Evolutionary conservation across 2,888 invertebrate species (phyloP).

Genomic region (Agrochola macilenta): DNA sequence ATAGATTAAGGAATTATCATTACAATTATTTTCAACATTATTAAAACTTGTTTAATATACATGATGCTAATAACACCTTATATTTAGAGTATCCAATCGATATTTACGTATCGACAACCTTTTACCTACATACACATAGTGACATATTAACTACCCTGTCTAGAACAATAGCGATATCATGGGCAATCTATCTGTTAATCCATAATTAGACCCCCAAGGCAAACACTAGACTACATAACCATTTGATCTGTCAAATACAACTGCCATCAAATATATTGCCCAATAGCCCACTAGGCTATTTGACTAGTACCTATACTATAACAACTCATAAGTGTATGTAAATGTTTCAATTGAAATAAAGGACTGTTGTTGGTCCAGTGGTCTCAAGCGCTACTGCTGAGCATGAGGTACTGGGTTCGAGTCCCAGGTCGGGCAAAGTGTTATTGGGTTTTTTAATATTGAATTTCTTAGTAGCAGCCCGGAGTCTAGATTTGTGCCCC

Average conservation of each 20-base stretch:
- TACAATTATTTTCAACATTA: too few species aligned
- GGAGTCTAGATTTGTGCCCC: too few species aligned
- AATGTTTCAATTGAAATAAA: not conserved
- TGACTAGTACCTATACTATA: not conserved
- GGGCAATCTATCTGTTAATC: constrained; percentile 6
- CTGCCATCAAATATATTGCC: not conserved
- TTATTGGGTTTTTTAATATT: too few species aligned
- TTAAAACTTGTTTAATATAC: too few species aligned
- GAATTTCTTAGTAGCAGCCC: too few species aligned
- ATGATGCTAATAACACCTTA: too few species aligned
- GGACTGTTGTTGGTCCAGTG: not conserved
- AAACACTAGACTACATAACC: constrained; percentile 24
- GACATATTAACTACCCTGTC: not conserved
- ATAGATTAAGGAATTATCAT: too few species aligned
- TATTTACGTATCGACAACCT: not conserved
- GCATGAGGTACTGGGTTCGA: too few species aligned
- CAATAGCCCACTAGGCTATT: not conserved
- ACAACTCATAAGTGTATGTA: not conserved
- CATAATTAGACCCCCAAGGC: constrained; percentile 19
- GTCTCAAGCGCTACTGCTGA: too few species aligned
- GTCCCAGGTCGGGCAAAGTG: too few species aligned
- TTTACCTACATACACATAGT: not conserved
- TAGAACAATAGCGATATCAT: constrained; percentile 1
- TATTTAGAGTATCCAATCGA: too few species aligned
- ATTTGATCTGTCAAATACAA: constrained; percentile 28